These are phyloP conservation scores for Malthinus flaveolus DNA, from an alignment of 2,888 invertebrate genomes.

Conservation along the genomic window DNA sequence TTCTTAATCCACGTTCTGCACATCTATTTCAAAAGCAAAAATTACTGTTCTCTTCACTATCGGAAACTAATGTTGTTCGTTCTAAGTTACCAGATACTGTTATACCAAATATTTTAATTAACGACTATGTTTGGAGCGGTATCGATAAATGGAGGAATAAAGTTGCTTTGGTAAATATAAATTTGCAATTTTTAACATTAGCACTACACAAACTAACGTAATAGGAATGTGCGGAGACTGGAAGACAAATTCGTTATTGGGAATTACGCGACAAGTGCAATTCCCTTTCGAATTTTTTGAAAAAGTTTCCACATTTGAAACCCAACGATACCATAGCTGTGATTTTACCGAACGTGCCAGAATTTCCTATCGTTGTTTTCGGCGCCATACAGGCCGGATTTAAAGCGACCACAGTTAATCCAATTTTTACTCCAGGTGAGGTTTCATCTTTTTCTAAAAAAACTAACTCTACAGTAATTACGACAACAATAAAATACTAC, in stretches of 20 bases:
- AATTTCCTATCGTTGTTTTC: constrained; percentile 67
- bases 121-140: background rate
- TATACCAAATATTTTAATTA: background rate
- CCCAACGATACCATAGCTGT: constrained; percentile 71
- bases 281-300: constrained; percentile 62
- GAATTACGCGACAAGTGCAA: constrained; percentile 29
- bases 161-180: background rate
- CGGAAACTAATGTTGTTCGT: too few species aligned
- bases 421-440: constrained; percentile 62
- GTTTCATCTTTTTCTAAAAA: too few species aligned
- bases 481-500: too few species aligned
- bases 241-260: constrained; percentile 68
- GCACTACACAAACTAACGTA: too few species aligned
- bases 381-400: constrained; percentile 73
- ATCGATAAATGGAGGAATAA: background rate
- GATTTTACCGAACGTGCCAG: constrained; percentile 76
- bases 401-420: constrained; percentile 73
- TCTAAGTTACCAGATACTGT: background rate
- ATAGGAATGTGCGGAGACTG: constrained; percentile 75
- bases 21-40: too few species aligned
- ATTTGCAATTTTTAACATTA: background rate
- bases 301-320: constrained; percentile 54
- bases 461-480: too few species aligned
- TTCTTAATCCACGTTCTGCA: too few species aligned
- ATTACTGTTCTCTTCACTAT: too few species aligned